Conservation (phyloP, 1,140 invertebrate genomes). For the Atopsyche davidsoni region DNA sequence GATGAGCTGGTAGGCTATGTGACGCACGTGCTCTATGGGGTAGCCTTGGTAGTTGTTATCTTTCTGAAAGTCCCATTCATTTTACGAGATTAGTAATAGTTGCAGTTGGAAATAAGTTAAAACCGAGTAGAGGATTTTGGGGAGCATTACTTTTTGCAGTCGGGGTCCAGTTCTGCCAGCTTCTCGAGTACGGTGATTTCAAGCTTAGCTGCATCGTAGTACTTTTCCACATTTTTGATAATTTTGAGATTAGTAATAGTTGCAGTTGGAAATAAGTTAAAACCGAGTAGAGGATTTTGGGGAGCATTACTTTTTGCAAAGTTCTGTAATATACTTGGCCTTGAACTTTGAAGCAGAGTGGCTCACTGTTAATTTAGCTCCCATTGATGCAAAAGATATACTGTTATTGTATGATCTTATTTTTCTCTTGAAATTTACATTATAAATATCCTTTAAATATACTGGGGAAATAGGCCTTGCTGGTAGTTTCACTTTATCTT, state of each 20-base stretch:
- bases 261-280: too few species aligned
- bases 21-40: conserved; percentile 92
- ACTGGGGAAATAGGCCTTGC: too few species aligned
- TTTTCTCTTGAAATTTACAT: too few species aligned
- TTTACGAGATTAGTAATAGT: conserved; percentile 18
- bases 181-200: conserved; percentile 99
- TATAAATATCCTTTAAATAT: too few species aligned
- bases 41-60: conserved; percentile 99
- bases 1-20: conserved; percentile 96
- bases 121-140: not conserved
- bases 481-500: too few species aligned
- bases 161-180: conserved; percentile 87
- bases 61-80: conserved; percentile 76
- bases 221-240: conserved; percentile 99
- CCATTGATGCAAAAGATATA: too few species aligned
- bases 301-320: too few species aligned
- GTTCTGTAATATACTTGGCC: too few species aligned
- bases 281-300: too few species aligned
- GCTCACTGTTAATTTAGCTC: too few species aligned
- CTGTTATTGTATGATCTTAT: too few species aligned
- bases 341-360: too few species aligned
- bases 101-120: not conserved
- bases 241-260: conserved; percentile 70
- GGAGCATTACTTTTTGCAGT: conserved; percentile 75
- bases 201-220: conserved; percentile 96